Evolutionary conservation across 2,888 invertebrate species (phyloP).

Genomic region (Phaedon cochleariae): DNA sequence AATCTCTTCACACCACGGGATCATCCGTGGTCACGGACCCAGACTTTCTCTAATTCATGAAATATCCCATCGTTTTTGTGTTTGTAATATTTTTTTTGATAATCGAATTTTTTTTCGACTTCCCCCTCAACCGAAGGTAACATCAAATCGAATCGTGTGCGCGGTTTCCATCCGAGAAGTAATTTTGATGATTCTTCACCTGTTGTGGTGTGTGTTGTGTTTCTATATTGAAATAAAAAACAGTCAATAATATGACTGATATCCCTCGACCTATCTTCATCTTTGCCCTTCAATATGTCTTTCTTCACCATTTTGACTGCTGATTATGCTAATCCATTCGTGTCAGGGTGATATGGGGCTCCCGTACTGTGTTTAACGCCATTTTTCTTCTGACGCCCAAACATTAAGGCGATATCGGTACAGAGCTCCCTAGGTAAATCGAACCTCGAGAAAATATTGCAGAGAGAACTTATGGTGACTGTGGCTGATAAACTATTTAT

Average conservation of each 20-base stretch:
- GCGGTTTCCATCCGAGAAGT: slow-evolving; percentile 10
- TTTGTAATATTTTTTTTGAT: not conserved
- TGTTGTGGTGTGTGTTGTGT: not conserved
- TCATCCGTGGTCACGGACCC: not conserved
- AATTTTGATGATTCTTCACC: slow-evolving; percentile 13
- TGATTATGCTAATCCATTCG: slow-evolving; percentile 5
- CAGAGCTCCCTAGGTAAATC: not conserved
- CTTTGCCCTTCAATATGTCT: slow-evolving; percentile 1
- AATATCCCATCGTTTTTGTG: no score
- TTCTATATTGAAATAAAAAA: slow-evolving; percentile 1
- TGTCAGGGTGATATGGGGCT: slow-evolving; percentile 8
- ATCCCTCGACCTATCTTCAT: slow-evolving; percentile 12
- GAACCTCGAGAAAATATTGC: slow-evolving; percentile 3
- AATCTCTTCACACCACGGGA: not conserved
- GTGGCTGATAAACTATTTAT: slow-evolving; percentile 1
- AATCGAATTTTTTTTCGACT: not conserved
- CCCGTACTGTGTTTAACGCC: slow-evolving; percentile 5
- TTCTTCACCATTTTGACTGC: slow-evolving; percentile 17
- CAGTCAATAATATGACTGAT: slow-evolving; percentile 5
- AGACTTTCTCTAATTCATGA: no score
- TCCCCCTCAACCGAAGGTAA: slow-evolving; percentile 6
- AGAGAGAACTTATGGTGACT: not conserved
- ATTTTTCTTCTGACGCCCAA: slow-evolving; percentile 6
- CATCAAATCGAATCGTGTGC: slow-evolving; percentile 1
- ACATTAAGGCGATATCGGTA: slow-evolving; percentile 5